Base-by-base conservation (phyloP, 2,888 invertebrate species). In the Drosophila mercatorum region DNA sequence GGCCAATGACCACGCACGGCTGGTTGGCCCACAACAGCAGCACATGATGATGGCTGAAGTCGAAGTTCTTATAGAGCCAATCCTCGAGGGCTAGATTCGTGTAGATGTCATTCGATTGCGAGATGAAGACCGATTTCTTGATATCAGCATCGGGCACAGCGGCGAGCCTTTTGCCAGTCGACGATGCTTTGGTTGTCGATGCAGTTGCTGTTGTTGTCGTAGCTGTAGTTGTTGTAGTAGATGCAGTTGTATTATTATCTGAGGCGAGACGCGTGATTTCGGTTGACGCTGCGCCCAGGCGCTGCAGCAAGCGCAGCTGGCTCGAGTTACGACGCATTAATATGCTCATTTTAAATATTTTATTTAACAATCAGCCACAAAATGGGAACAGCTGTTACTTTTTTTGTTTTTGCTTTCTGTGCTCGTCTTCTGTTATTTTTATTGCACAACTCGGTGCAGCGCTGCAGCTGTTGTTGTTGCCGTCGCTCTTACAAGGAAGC, bases 71-170 rank as follows among this genome's bases (percentile, higher is more conserved):
- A 93, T 98, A 98, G 88, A 99, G 94, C 98, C 98, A 99, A 92
- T 99, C 98, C 93, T 99, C 99, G 66, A 99, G 93, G 5, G 99
- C 99, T 89, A 99, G 93, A 93, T 99, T 99, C 11, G 97, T 96
- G 91, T 95, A 98, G 79, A 99, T 96, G 92, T 98, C 96, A 72
- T 95, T 95, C 0, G 97, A 98, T 92, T 97, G 97, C 0, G 99
- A 99, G 92, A 98, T 96, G 89, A 97, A 97, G 49, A 98, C 97
- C 1, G 97, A 96, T 93, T 97, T 97, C 80, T 95, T 95, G 83
- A 97, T 95, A 91, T 95, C 94, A 12, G 91, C 83, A 75, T 93
- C 93, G 0, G 90, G 72, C 28, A 93, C 90, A 2, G 80, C 31
- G 36, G 67, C 40, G 7, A 60, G 59, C 38, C 26, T 12, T 44